phyloP scores from a whole-genome alignment of 53 echinoderm and acorn worm genomes.

The Astropecten irregularis region DNA sequence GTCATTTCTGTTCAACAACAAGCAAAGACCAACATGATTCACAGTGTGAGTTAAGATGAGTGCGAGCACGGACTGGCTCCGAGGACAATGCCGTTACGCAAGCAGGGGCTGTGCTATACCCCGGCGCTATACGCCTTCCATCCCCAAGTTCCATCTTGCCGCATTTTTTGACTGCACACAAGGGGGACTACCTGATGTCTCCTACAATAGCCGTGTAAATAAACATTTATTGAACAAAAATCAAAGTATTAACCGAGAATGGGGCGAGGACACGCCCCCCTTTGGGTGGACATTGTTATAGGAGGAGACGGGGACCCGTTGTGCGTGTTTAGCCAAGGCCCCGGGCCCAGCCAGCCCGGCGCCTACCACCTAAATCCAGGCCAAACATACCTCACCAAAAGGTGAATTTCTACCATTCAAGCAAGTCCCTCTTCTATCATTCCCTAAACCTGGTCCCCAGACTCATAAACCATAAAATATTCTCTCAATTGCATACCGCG shows the following conservation, averaged over 20 bases:
- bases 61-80: no score
- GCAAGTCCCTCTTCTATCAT: no score
- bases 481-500: no score
- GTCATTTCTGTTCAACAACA: neutral
- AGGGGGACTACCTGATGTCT: no score
- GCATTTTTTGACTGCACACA: no score
- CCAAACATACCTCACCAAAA: slow-evolving; percentile 26
- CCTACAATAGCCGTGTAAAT: slow-evolving; percentile 39
- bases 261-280: slow-evolving; percentile 11
- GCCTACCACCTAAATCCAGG: slow-evolving; percentile 36
- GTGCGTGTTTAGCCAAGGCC: slow-evolving; percentile 21
- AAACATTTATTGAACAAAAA: slow-evolving; percentile 32
- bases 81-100: slow-evolving; percentile 3
- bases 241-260: slow-evolving; percentile 51
- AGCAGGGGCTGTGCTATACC: neutral
- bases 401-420: no score
- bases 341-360: slow-evolving; percentile 22
- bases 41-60: neutral
- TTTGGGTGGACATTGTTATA: neutral
- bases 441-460: no score
- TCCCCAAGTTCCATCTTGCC: no score
- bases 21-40: slow-evolving; percentile 5
- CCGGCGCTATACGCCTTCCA: no score
- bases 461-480: no score
- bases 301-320: neutral